Base-by-base conservation (phyloP, 2,888 invertebrate genomes). In the Hydriomena furcata region DNA sequence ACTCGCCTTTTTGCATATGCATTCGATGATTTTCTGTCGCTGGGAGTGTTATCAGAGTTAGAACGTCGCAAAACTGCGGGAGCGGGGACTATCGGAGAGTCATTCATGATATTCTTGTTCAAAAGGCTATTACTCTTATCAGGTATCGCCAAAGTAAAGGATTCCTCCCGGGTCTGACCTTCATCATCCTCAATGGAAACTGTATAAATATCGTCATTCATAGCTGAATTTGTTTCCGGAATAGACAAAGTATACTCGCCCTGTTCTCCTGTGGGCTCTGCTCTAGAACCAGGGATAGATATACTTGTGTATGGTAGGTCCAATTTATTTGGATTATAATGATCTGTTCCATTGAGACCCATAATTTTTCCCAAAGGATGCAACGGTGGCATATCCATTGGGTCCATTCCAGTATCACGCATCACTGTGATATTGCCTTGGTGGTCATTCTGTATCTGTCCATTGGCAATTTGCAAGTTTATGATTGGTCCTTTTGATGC, bases 391-490 rank as follows among this genome's bases (percentile, higher is more conserved):
- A 91, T 76, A 20, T 90, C 90, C 10, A 81, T 69, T 0, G 76
- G 44, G 20, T 85, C 85, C 50, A 81, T 66, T 21, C 61, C 70
- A 30, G 82, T 70, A 55, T 92, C 92, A 61, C 91, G 82, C 89
- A 92, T 91, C 43, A 93, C 92, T 45, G 93, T 93, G 34, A 93
- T 92, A 35, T 91, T 92, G 8, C 92, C 92, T 68, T 92, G 92
- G 17, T 87, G 91, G 63, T 93, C 93, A 63, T 91, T 90, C 63
- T 91, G 92, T 52, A 93, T 84, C 71, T 93, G 92, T 2, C 93
- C 93, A 76, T 93, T 94, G 12, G 92, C 91, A 68, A 94, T 93
- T 84, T 94, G 94, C 51, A 94, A 84, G 75, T 94, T 94, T 51
- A 93, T 93, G 61, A 93, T 91, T 36, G 92, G 93, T 5, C 92